Percentiles rank a stretch among this genome's conserved stretches.
phyloP scores from a whole-genome alignment of 2,888 invertebrate genomes.

The Spilarctia lutea region DNA sequence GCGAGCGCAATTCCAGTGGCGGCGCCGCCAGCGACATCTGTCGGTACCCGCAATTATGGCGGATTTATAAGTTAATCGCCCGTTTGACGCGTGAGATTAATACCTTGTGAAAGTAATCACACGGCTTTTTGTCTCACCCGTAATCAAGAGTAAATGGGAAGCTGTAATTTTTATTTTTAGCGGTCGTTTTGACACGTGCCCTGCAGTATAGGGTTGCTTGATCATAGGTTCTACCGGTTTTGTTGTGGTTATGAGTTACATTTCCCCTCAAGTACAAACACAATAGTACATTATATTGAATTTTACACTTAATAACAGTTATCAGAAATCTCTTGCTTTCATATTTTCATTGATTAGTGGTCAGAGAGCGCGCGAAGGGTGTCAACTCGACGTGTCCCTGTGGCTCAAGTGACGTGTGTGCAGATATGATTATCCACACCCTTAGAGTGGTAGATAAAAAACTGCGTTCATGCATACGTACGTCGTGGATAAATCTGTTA shows the following conservation, averaged over 20 bases:
- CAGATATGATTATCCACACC: constrained; percentile 79
- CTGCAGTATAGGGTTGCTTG: constrained; percentile 62
- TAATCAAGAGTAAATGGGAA: constrained; percentile 64
- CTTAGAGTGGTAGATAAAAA: constrained; percentile 65
- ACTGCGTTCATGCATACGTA: constrained; percentile 53
- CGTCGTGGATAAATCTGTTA: constrained; percentile 58
- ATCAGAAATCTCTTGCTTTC: constrained; percentile 41
- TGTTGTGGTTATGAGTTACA: constrained; percentile 83
- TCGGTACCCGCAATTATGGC: constrained; percentile 65
- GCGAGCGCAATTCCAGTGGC: constrained; percentile 66
- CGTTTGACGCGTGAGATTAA: constrained; percentile 64
- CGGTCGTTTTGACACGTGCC: constrained; percentile 63
- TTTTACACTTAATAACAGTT: constrained; percentile 57
- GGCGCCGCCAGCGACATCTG: constrained; percentile 73
- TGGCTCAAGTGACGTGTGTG: constrained; percentile 75
- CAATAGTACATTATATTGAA: constrained; percentile 44
- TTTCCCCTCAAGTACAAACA: constrained; percentile 43
- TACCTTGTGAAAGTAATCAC: constrained; percentile 69
- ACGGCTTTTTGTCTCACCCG: constrained; percentile 61
- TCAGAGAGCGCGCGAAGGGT: constrained; percentile 67
- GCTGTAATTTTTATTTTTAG: constrained; percentile 66
- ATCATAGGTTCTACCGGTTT: constrained; percentile 66
- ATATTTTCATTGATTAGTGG: constrained; percentile 72
- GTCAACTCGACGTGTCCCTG: constrained; percentile 65
- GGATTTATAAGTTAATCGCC: constrained; percentile 71